These are phyloP conservation scores for Tethya wilhelma DNA, from an alignment of 37 sponge, comb jelly and placozoan genomes.

Conservation along the genomic window DNA sequence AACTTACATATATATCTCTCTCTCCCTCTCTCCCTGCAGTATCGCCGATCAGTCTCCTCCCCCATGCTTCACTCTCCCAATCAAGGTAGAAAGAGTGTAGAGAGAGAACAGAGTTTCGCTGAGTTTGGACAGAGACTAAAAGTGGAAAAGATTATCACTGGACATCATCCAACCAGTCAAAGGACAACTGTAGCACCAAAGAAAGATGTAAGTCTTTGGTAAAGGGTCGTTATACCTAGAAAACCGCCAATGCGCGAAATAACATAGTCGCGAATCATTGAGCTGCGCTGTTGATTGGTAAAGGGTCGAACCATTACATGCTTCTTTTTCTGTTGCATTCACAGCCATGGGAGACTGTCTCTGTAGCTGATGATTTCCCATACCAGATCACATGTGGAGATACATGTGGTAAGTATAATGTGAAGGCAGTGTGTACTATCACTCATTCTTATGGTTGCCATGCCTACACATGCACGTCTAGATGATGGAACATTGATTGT, in stretches of 20 bases:
- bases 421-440: neutral
- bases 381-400: slow-evolving; percentile 72
- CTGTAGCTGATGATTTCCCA: slow-evolving; percentile 52
- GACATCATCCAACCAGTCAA: slow-evolving; percentile 75
- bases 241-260: neutral
- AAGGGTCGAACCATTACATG: neutral
- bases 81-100: slow-evolving; percentile 15
- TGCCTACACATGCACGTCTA: slow-evolving; percentile 8
- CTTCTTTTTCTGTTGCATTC: neutral
- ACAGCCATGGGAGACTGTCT: slow-evolving; percentile 78
- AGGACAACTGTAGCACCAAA: slow-evolving; percentile 51
- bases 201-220: slow-evolving; percentile 42
- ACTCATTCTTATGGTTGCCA: neutral
- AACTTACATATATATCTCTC: neutral
- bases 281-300: neutral
- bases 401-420: slow-evolving; percentile 51
- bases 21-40: slow-evolving; percentile 7
- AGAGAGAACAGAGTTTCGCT: slow-evolving; percentile 47
- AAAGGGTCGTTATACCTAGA: neutral
- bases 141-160: slow-evolving; percentile 66
- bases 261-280: neutral
- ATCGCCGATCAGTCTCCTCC: slow-evolving; percentile 18
- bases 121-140: slow-evolving; percentile 74
- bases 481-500: slow-evolving; percentile 69
- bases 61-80: slow-evolving; percentile 24